These are phyloP conservation scores for Cremastobaeus sp. DNA, from an alignment of 2,888 invertebrate species.

Conservation along the genomic window DNA sequence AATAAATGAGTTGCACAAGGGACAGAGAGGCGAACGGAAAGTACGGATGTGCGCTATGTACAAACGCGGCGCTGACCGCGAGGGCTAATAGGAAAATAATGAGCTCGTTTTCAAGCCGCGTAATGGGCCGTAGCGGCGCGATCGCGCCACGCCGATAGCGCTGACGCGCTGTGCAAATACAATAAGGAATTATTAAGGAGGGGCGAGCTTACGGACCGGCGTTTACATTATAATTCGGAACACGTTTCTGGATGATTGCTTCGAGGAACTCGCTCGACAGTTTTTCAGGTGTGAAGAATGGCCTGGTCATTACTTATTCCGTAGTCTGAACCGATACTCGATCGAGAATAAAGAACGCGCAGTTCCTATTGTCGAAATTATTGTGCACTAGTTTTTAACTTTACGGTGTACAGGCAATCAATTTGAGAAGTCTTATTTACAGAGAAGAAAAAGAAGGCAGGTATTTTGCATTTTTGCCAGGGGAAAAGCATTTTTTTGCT, in stretches of 20 bases:
- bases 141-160: slow-evolving; percentile 31
- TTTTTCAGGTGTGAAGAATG: slow-evolving; percentile 1
- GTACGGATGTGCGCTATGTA: slow-evolving; percentile 33
- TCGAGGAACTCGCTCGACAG: slow-evolving; percentile 14
- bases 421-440: too few relatives aligned
- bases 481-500: too few relatives aligned
- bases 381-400: too few relatives aligned
- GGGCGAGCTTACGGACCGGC: slow-evolving; percentile 12
- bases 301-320: not conserved
- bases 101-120: slow-evolving; percentile 41
- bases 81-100: slow-evolving; percentile 54
- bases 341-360: too few relatives aligned
- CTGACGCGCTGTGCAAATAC: slow-evolving; percentile 28
- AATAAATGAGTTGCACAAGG: slow-evolving; percentile 36
- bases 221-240: slow-evolving; percentile 12
- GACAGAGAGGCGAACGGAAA: slow-evolving; percentile 31
- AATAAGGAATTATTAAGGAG: slow-evolving; percentile 47
- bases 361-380: too few relatives aligned
- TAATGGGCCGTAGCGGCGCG: slow-evolving; percentile 50
- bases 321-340: too few relatives aligned
- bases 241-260: slow-evolving; percentile 12
- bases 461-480: too few relatives aligned
- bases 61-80: slow-evolving; percentile 27
- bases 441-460: too few relatives aligned
- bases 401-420: too few relatives aligned